phyloP scores from a whole-genome alignment of 2,888 invertebrate species.

The Cabera pusaria region DNA sequence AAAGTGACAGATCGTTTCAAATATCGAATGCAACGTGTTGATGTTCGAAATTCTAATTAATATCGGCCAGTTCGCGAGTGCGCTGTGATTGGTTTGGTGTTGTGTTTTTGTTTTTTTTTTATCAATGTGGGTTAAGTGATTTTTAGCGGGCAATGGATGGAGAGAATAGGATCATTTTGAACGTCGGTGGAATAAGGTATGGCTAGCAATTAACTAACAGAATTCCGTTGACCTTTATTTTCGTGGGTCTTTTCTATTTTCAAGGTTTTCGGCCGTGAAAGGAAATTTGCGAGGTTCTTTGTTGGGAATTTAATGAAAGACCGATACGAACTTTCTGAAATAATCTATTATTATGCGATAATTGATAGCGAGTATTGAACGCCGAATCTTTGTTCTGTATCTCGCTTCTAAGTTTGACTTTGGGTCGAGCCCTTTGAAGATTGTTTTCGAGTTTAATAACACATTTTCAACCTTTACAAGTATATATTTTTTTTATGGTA shows the following conservation, averaged over 20 bases:
- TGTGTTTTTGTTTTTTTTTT: slow-evolving; percentile 44
- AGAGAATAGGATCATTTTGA: slow-evolving; percentile 96
- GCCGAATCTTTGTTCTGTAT: no score
- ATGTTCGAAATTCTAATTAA: slow-evolving; percentile 19
- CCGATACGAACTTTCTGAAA: slow-evolving; percentile 16
- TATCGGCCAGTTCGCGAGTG: slow-evolving; percentile 4
- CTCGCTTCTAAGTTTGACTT: no score
- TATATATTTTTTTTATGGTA: no score
- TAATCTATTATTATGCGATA: slow-evolving; percentile 19
- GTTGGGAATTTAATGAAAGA: slow-evolving; percentile 24
- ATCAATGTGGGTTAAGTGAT: slow-evolving; percentile 46
- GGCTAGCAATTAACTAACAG: slow-evolving; percentile 14
- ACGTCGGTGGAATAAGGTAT: slow-evolving; percentile 95
- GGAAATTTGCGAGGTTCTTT: slow-evolving; percentile 18
- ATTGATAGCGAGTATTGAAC: slow-evolving; percentile 15
- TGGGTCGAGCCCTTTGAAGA: no score
- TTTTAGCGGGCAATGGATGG: slow-evolving; percentile 87
- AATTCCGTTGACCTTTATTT: slow-evolving; percentile 13
- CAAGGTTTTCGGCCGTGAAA: slow-evolving; percentile 22
- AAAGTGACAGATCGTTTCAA: slow-evolving; percentile 19
- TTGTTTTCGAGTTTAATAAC: no score
- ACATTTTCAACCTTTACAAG: no score
- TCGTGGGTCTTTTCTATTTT: slow-evolving; percentile 11
- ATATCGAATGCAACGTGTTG: slow-evolving; percentile 14
- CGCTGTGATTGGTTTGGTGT: slow-evolving; percentile 44